phyloP scores from a whole-genome alignment of 1,140 invertebrate genomes.

The Temnothorax curvispinosus region DNA sequence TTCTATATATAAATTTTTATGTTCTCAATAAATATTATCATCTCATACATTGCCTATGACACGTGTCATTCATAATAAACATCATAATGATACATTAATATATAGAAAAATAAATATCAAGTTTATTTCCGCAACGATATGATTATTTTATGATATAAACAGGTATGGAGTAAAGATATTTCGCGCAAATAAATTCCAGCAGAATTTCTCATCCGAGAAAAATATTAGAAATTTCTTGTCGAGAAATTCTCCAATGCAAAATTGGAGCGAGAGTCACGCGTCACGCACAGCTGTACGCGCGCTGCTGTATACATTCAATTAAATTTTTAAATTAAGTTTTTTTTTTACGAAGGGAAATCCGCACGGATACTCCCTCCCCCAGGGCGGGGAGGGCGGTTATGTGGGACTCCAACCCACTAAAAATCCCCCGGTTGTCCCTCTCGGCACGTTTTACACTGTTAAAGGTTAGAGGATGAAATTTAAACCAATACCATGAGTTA shows the following conservation, averaged over 20 bases:
- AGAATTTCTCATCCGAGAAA: conserved; percentile 13
- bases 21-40: neutral
- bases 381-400: too few relatives aligned
- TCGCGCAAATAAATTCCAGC: conserved; percentile 7
- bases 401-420: too few relatives aligned
- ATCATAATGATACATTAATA: neutral
- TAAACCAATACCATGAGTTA: too few relatives aligned
- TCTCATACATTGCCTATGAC: neutral
- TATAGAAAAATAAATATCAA: neutral
- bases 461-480: too few relatives aligned
- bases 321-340: neutral
- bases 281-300: too few relatives aligned
- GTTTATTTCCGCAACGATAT: conserved; percentile 1
- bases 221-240: conserved; percentile 34
- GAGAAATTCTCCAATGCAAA: conserved; percentile 9
- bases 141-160: neutral
- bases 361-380: too few relatives aligned
- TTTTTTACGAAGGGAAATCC: too few relatives aligned
- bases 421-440: too few relatives aligned
- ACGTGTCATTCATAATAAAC: neutral
- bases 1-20: neutral
- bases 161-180: neutral
- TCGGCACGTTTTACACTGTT: too few relatives aligned
- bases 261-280: conserved; percentile 1
- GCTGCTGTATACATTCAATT: neutral